These are phyloP conservation scores for Cheilinus undulatus DNA, from an alignment of 2,113 vertebrate species.

Conservation along the genomic window DNA sequence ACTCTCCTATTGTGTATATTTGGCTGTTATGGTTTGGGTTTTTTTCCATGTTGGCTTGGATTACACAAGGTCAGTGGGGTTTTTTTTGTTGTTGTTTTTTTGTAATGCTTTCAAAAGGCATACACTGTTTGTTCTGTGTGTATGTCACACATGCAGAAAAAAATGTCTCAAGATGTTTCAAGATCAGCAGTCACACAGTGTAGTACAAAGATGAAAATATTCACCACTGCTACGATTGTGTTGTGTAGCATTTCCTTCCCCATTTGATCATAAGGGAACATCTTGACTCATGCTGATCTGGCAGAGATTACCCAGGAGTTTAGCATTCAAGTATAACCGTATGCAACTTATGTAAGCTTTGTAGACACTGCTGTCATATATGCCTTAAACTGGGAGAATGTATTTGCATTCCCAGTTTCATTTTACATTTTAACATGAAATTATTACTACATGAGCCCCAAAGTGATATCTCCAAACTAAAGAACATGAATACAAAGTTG, in stretches of 20 bases:
- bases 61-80: no score
- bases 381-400: no score
- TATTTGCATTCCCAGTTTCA: no score
- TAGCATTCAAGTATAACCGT: not conserved
- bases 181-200: not conserved
- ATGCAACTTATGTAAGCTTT: not conserved
- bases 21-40: no score
- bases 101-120: no score
- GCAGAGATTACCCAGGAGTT: not conserved
- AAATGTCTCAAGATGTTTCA: not conserved
- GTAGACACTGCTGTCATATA: no score
- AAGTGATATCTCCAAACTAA: not conserved
- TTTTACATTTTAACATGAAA: not conserved
- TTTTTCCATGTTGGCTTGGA: no score
- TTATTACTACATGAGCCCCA: not conserved
- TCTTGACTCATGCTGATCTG: not conserved
- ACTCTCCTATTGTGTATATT: no score
- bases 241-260: not conserved
- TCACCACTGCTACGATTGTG: not conserved
- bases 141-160: no score
- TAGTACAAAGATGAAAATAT: not conserved
- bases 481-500: no score
- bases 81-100: no score
- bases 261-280: not conserved
- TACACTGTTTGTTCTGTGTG: no score